Evolutionary conservation across 2,113 vertebrate species (phyloP), one percentile per base, ranked within the genome.

Genomic region (Euleptes europaea): DNA sequence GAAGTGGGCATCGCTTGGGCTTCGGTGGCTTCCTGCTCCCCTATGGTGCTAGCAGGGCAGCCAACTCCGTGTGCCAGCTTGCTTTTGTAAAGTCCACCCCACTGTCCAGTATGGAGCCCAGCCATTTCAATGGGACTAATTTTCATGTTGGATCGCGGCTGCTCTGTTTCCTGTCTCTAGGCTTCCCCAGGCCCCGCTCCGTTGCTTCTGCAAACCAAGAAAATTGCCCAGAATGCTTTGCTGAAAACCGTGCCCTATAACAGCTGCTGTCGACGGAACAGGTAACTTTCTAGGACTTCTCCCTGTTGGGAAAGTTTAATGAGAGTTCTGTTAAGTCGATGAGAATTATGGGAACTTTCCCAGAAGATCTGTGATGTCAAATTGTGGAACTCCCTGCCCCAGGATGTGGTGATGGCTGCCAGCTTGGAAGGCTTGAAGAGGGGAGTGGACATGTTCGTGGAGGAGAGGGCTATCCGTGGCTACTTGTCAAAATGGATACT

Each of bases 181-280:
- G 96, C 85, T 71, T 51, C 90, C 0, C 93, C 94, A 75, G 94
- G 94, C 86, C 96, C 96, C 0, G 97, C 98, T 0, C 98, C 98
- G n/a, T 93, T 99, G 42, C 88, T 99, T 86, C 94, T 86, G 0
- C 95, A 96, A 89, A 99, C 98, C 0, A 92, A 95, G 47, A 95
- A 91, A 69, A 97, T 98, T 3, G 95, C 98, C 65, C 97, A 96
- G 84, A 97, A 95, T 1, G 97, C 97, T 9, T 89, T 99, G 66
- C 94, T 98, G 76, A 97, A 95, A 91, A 94, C 96, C 0, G 93
- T 93, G 2, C 97, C 98, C 0, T 99, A 99, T 87, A 98, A 94
- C 94, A 98, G 98, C 93, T 97, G 98, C 91, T 97, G 97, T 87
- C 94, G 93, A 3, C 97, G 93, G 86, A 90, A 74, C 23, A 97